A percentile compares a stretch with the other conserved stretches of the same genome.
These are phyloP conservation scores for Morone saxatilis DNA, from an alignment of 2,113 vertebrate species.

Conservation along the genomic window DNA sequence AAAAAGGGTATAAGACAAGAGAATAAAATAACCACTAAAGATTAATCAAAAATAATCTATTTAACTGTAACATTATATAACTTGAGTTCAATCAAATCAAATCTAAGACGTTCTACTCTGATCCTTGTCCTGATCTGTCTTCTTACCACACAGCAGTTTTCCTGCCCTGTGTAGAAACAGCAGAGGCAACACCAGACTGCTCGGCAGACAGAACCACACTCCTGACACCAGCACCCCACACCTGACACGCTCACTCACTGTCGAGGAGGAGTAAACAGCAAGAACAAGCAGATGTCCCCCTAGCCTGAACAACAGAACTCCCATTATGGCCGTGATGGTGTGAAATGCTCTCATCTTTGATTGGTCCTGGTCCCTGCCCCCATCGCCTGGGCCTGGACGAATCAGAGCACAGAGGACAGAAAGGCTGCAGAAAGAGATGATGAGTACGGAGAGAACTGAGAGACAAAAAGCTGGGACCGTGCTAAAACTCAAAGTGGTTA, in stretches of 20 bases:
- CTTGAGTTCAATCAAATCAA: not conserved
- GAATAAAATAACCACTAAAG: too few species aligned
- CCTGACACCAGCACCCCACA: not conserved
- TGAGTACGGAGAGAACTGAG: rapidly evolving
- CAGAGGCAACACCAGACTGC: conserved; percentile 23
- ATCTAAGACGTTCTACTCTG: not conserved
- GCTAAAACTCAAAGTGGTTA: rapidly evolving
- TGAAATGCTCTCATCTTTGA: conserved; percentile 27
- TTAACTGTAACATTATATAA: too few species aligned
- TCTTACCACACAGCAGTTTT: not conserved
- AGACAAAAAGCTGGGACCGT: rapidly evolving
- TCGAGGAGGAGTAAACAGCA: rapidly evolving
- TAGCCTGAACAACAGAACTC: not conserved
- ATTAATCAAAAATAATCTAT: too few species aligned
- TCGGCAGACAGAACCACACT: not conserved
- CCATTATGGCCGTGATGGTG: conserved; percentile 2
- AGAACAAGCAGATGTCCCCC: not conserved
- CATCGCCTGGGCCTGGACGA: conserved; percentile 22
- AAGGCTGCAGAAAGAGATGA: conserved; percentile 7
- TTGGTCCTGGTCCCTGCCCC: not conserved
- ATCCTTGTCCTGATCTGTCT: not conserved
- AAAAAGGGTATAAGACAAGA: too few species aligned
- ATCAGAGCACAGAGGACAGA: not conserved
- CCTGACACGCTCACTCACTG: rapidly evolving
- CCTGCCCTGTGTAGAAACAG: conserved; percentile 18